Evolutionary conservation across 2,113 vertebrate species (phyloP).

Genomic region (Thryonomys swinderianus): DNA sequence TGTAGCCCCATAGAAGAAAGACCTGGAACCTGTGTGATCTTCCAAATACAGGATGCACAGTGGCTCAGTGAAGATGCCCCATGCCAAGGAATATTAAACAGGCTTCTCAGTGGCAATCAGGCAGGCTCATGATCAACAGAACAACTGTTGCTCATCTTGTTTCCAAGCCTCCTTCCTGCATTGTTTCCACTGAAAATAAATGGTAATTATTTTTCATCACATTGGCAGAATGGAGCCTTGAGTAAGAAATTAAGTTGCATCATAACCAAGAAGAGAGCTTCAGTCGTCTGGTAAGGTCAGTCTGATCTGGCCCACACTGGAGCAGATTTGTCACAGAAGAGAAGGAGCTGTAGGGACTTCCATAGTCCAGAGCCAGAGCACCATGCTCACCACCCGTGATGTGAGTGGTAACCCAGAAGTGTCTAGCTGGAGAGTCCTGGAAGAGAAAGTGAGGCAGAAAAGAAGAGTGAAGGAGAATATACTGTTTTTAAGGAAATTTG

Average conservation of each 20-base stretch:
- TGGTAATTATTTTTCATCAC: background rate
- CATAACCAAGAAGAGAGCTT: background rate
- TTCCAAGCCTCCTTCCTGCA: background rate
- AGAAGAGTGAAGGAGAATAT: background rate
- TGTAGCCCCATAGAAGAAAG: background rate
- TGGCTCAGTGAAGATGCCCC: background rate
- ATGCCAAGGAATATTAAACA: background rate
- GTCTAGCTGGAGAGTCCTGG: no score
- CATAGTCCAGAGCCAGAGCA: background rate
- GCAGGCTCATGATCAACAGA: background rate
- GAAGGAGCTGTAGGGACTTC: accelerated
- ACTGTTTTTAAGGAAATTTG: constrained; percentile 8
- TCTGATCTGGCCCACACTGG: background rate
- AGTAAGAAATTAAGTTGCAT: background rate
- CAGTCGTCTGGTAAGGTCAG: background rate
- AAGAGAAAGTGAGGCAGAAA: background rate
- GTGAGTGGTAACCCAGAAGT: background rate
- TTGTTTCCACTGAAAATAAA: background rate
- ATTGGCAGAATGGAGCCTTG: background rate
- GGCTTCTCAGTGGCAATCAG: background rate
- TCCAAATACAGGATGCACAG: background rate
- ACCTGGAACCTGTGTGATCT: background rate
- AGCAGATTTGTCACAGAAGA: background rate
- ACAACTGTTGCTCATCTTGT: background rate
- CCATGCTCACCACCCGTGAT: accelerated